These are phyloP conservation scores for Pteruthius melanotis DNA, from an alignment of 2,113 vertebrate genomes.

Conservation along the genomic window DNA sequence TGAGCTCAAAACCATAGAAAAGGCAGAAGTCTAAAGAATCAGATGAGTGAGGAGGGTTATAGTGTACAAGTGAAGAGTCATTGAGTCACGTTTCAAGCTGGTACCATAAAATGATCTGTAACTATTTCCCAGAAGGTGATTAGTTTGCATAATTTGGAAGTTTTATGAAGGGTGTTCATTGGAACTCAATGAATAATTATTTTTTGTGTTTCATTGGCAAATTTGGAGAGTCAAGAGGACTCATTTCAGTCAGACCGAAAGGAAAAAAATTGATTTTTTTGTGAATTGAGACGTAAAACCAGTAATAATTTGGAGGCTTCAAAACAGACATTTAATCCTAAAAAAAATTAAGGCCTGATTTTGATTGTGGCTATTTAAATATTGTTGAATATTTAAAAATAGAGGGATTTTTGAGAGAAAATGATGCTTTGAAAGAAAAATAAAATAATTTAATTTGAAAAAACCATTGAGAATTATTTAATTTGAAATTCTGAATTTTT, in stretches of 20 bases:
- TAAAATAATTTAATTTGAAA: background rate
- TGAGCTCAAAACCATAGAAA: background rate
- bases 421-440: background rate
- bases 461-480: background rate
- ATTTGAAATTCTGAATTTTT: background rate
- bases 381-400: background rate
- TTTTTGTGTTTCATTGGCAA: slow-evolving; percentile 1
- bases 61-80: background rate
- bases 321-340: background rate
- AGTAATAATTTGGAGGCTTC: background rate
- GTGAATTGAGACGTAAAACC: background rate
- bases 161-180: slow-evolving; percentile 39
- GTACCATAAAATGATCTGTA: slow-evolving; percentile 25
- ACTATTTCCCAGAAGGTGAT: slow-evolving; percentile 64
- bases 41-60: background rate
- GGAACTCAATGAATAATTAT: slow-evolving; percentile 36
- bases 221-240: slow-evolving; percentile 26
- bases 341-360: background rate
- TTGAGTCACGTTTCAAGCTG: slow-evolving; percentile 40
- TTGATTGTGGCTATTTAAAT: background rate
- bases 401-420: background rate
- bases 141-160: slow-evolving; percentile 53
- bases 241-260: slow-evolving; percentile 29
- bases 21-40: slow-evolving; percentile 17
- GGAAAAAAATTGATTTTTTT: background rate